Percentiles rank a stretch among this genome's conserved stretches.
Evolutionary conservation across 2,113 vertebrate species (phyloP).

Genomic region (Phoxinus phoxinus): DNA sequence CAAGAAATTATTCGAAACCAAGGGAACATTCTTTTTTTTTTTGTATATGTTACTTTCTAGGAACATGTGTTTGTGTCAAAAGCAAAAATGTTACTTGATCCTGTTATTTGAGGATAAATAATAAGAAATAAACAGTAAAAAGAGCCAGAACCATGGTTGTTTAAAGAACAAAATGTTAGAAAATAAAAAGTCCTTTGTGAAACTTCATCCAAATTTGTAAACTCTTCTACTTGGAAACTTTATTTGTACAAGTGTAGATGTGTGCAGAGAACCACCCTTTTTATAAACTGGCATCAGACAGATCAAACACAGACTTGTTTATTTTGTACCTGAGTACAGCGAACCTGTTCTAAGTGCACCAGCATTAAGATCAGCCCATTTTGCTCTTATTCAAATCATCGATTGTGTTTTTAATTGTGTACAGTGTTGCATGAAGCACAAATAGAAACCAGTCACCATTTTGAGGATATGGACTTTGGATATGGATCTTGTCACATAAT

Average conservation of each 20-base stretch:
- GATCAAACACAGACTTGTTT: conserved; percentile 51
- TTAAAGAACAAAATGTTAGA: neutral
- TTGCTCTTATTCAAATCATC: neutral
- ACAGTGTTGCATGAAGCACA: neutral
- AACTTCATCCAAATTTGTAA: no score
- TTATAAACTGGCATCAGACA: conserved; percentile 44
- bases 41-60: no score
- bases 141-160: neutral
- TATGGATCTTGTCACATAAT: neutral
- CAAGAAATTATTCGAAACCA: neutral
- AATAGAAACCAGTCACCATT: neutral
- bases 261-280: conserved; percentile 46
- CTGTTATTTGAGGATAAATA: no score
- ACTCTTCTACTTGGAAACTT: neutral
- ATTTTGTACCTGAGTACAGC: conserved; percentile 13
- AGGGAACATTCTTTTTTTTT: no score
- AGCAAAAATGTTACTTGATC: no score
- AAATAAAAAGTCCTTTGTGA: neutral
- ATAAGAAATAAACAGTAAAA: neutral
- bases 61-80: no score
- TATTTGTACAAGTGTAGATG: neutral
- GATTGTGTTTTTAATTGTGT: neutral
- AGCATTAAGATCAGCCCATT: neutral
- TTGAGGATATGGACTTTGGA: neutral
- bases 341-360: neutral